phyloP scores from a whole-genome alignment of 2,888 invertebrate species.

The Arge pagana region DNA sequence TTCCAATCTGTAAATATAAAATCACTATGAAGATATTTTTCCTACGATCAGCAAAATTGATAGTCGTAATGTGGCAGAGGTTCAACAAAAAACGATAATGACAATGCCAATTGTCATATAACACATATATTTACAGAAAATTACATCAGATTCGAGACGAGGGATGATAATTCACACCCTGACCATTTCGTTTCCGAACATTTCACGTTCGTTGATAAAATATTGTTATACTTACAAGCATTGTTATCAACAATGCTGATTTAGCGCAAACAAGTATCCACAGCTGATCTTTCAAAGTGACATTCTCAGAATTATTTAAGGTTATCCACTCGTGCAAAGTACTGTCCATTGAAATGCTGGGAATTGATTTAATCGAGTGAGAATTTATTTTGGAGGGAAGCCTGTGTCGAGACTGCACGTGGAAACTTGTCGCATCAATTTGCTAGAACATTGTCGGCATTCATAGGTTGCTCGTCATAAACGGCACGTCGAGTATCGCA shows the following conservation, averaged over 20 bases:
- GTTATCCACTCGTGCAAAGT: background rate
- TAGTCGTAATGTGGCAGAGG: too few relatives aligned
- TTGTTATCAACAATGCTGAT: conserved; percentile 42
- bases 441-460: background rate
- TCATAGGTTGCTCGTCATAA: background rate
- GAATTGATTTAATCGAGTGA: conserved; percentile 5
- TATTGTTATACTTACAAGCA: conserved; percentile 46
- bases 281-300: background rate
- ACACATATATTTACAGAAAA: too few relatives aligned
- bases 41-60: too few relatives aligned
- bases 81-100: too few relatives aligned
- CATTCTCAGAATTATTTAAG: too few relatives aligned
- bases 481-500: background rate
- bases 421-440: conserved; percentile 7
- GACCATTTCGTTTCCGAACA: too few relatives aligned
- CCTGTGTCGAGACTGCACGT: conserved; percentile 13
- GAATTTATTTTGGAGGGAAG: background rate
- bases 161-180: too few relatives aligned
- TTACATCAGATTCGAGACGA: too few relatives aligned
- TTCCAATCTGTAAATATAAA: conserved; percentile 48
- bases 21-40: background rate
- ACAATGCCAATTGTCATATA: too few relatives aligned
- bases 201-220: too few relatives aligned
- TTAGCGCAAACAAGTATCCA: conserved; percentile 25
- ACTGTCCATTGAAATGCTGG: conserved; percentile 1